Base-by-base conservation (phyloP, 2,888 invertebrate species). In the Dexiosoma caninum region DNA sequence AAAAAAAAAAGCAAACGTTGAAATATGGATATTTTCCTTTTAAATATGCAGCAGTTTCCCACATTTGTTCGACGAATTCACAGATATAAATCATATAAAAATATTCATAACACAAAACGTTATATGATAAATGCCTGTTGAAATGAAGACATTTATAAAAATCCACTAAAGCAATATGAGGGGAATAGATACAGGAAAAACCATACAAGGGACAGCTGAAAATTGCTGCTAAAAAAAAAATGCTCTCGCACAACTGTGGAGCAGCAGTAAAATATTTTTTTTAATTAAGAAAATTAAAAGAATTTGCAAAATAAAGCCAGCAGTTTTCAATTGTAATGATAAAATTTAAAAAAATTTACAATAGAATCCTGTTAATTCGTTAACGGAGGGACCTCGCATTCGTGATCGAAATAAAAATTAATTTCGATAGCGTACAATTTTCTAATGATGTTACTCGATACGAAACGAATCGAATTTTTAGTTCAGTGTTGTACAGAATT, bases 131-230 rank as follows among this genome's bases (percentile, higher is more conserved):
- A 84, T 84, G 83, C 75, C 62, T 77, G 83, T 80, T 84, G 83
- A 84, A 84, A 84, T 84, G 83, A 83, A 83, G 84, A 84, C 84
- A 84, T 84, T 81, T 83, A 81, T 83, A 84, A 84, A 83, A 84
- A 79, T 83, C 70, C 83, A 76, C 78, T 70, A 16, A 59, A 76
- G 69, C 37, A 64, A 67, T 49, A 44, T 32, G 32, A 32, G 69
- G 44, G 59, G 70, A 53, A 32, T 67, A 10, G 40, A 40, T 27
- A 23, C 30, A 60, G 16, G 10, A 44, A 71, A 60, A 71, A 72
- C 19, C 21, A 35, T n/a, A 67, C n/a, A 78, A 67, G 49, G 71
- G 66, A 67, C 78, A 70, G 60, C 23, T 69, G 30, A 69, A 71
- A 62, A 66, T 16, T 2, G 7, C n/a, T 49, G 66, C 40, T 30